Evolutionary conservation across 2,888 invertebrate species (phyloP).

Genomic region (Chymomyza amoena): DNA sequence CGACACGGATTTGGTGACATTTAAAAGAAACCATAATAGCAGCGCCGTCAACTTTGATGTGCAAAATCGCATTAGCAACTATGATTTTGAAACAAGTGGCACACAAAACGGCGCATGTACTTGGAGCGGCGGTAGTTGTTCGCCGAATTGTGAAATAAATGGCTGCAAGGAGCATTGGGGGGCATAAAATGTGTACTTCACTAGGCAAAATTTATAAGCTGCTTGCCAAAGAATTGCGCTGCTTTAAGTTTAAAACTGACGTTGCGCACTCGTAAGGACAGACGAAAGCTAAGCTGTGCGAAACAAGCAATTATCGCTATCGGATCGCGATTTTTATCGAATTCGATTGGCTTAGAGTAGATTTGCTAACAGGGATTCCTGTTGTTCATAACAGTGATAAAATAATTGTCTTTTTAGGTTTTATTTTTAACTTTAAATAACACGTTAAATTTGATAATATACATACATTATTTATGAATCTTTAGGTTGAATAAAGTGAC

Average conservation of each 20-base stretch:
- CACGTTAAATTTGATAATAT: slow-evolving; percentile 60
- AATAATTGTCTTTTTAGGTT: slow-evolving; percentile 56
- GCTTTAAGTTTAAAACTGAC: not conserved
- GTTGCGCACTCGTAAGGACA: not conserved
- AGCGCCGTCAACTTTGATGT: slow-evolving; percentile 32
- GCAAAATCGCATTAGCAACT: slow-evolving; percentile 22
- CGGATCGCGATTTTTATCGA: not conserved
- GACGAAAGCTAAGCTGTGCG: slow-evolving; percentile 1
- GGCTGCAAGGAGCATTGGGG: slow-evolving; percentile 59
- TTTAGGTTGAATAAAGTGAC: slow-evolving; percentile 46
- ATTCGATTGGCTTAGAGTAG: not conserved
- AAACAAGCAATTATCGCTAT: not conserved
- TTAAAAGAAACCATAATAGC: slow-evolving; percentile 33
- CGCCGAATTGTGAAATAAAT: slow-evolving; percentile 49
- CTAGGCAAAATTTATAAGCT: not conserved
- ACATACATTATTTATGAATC: slow-evolving; percentile 45
- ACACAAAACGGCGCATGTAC: slow-evolving; percentile 56
- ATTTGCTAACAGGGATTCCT: not conserved
- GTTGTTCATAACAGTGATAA: not conserved
- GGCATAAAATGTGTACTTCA: slow-evolving; percentile 29
- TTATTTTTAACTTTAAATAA: slow-evolving; percentile 58
- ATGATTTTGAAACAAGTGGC: slow-evolving; percentile 40
- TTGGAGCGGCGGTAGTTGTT: slow-evolving; percentile 66
- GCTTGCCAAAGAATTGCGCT: slow-evolving; percentile 42
- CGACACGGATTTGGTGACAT: slow-evolving; percentile 43